phyloP scores from a whole-genome alignment of 2,888 invertebrate species.

The Chrysomela aeneicollis region DNA sequence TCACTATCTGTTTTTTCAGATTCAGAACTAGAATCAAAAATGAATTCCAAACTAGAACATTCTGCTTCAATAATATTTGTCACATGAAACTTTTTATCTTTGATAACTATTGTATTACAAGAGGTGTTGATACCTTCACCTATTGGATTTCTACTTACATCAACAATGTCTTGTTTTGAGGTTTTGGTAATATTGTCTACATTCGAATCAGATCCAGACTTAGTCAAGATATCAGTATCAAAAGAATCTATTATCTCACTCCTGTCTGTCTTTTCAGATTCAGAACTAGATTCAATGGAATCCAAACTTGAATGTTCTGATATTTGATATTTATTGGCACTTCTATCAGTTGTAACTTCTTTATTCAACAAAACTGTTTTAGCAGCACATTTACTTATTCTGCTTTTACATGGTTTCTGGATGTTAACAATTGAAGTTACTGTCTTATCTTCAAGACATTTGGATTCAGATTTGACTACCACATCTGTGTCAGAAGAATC shows the following conservation, averaged over 20 bases:
- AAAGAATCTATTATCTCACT: neutral
- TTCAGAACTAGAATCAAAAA: neutral
- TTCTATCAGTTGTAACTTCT: neutral
- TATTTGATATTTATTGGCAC: neutral
- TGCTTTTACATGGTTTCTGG: slow-evolving; percentile 32
- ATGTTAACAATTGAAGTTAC: slow-evolving; percentile 34
- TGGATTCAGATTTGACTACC: neutral
- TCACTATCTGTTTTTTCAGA: neutral
- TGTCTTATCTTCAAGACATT: neutral
- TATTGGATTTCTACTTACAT: too few species aligned
- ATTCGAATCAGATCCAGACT: neutral
- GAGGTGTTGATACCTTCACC: too few species aligned
- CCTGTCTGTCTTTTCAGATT: neutral
- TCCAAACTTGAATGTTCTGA: slow-evolving; percentile 12
- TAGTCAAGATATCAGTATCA: neutral
- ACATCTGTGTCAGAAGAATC: slow-evolving; percentile 2
- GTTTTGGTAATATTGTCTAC: too few species aligned
- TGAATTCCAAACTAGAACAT: neutral
- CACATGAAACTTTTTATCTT: neutral
- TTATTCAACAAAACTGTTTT: neutral
- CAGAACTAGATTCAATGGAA: neutral
- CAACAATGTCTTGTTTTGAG: too few species aligned
- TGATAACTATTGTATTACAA: too few species aligned
- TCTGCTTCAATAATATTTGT: slow-evolving; percentile 8
- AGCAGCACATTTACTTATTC: neutral